These are phyloP conservation scores for Cyprinus carpio DNA, from an alignment of 2,113 vertebrate species.

Conservation along the genomic window DNA sequence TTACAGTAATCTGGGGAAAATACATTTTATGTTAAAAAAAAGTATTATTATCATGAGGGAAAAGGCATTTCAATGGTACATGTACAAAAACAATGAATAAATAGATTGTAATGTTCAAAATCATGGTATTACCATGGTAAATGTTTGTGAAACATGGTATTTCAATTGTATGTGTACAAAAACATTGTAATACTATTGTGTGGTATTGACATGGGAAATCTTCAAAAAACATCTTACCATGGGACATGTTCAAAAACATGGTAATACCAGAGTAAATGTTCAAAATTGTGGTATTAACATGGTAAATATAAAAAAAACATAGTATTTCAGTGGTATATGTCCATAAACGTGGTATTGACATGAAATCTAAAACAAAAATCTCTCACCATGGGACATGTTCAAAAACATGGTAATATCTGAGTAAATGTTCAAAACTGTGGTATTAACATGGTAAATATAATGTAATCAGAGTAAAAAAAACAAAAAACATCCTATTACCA, in stretches of 20 bases:
- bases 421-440: too few species aligned
- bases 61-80: background rate
- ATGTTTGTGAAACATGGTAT: background rate
- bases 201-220: too few species aligned
- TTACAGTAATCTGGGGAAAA: background rate
- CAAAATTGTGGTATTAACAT: background rate
- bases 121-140: background rate
- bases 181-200: background rate
- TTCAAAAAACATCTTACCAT: too few species aligned
- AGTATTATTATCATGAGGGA: background rate
- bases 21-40: background rate
- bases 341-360: background rate
- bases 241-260: too few species aligned
- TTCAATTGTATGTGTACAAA: background rate
- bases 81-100: background rate
- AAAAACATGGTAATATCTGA: too few species aligned
- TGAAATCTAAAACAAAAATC: too few species aligned
- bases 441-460: too few species aligned
- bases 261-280: background rate
- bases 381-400: too few species aligned
- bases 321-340: background rate
- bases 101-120: background rate
- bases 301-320: background rate
- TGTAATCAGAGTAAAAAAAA: background rate
- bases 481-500: background rate